Base-by-base conservation (phyloP, 2,888 invertebrate genomes). In the Lycophotia porphyrea region DNA sequence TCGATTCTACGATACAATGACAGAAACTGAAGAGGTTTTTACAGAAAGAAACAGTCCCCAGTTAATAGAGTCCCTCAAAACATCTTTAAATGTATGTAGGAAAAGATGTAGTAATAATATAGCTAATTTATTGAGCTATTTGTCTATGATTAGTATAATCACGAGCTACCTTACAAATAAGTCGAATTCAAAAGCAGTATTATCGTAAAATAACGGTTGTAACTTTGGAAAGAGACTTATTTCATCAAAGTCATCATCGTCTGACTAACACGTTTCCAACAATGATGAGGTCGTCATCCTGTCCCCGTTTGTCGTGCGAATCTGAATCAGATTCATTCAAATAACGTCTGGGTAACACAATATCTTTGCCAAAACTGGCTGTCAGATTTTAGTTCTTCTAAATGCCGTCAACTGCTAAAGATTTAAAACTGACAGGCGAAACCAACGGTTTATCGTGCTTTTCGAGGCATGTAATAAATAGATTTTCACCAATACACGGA, bases 121-220 rank as follows among this genome's bases (percentile, higher is more conserved):
- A 70, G 44, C 8, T 55, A 74, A 77, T 77, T 83, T 82, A 74
- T 80, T 80, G 74, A 7, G 27, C 65, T 76, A 82, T 76, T 76
- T 77, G 69, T 82, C 64, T 69, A 42, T 18, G 49, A n/a, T 31
- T 44, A 24, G 36, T 61, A 61, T n/a, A 36, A 7, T 61, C 13
- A 15, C 5, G n/a, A 61, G n/a, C 61, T n/a, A 36, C 2, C 0
- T 36, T 2, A 24, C 36, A 24, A 36, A 61, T 61, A 36, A 13
- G 36, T 1, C 1, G 24, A 61, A 61, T 13, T 36, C 24, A 61
- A 13, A 24, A 61, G 60, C 55, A 5, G 55, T 55, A 13, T n/a
- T 60, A 11, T 60, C 31, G 9, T 60, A 21, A 34, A 60, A 60
- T 24, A 21, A n/a, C n/a, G n/a, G 1, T 27, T 27, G 27, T 15